Evolutionary conservation across 2,113 vertebrate species (phyloP), one percentile per base, ranked within the genome.

Genomic region (Cyprinodon brontotheroides): DNA sequence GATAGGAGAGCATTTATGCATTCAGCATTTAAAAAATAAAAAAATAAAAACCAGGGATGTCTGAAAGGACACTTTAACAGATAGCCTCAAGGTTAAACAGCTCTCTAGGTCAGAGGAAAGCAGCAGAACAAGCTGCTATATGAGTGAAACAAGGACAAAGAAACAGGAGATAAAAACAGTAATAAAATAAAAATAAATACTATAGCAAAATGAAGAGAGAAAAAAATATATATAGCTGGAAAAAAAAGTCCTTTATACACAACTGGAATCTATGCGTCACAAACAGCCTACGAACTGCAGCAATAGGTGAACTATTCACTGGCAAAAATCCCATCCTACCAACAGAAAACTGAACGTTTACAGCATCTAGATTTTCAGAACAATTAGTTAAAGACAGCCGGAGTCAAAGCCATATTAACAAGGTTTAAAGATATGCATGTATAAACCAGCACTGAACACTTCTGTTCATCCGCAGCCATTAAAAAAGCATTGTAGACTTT

Each of bases 111-210:
- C 48, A 41, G 11, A 75, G 36, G 1, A 0, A 37, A 63, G 60
- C 1, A n/a, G 38, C 43, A 59, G 43, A 62, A 37, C 50, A 53
- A 66, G 50, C 62, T 37, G 61, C 68, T 68, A 20, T 69, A 72
- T 0, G 29, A 41, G 29, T 12, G 29, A 68, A 15, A 15, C 48
- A 17, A 76, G 59, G 62, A 74, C 73, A 61, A 22, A 53, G 39
- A 53, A 13, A 6, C 37, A 77, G 41, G 40, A 14, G 76, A 40
- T 29, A 40, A 61, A 65, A 38, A 36, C 39, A 36, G 14, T 41
- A 62, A 80, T 69, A 67, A 12, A 39, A 38, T 43, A 50, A 61
- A 65, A 70, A 79, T 12, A 59, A 39, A 67, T 22, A 67, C 67
- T 61, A 40, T 62, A 65, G 68, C 65, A 72, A 61, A 57, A 11